These are phyloP conservation scores for Drosophila neoperkinsi DNA, from an alignment of 2,888 invertebrate species.

Conservation along the genomic window DNA sequence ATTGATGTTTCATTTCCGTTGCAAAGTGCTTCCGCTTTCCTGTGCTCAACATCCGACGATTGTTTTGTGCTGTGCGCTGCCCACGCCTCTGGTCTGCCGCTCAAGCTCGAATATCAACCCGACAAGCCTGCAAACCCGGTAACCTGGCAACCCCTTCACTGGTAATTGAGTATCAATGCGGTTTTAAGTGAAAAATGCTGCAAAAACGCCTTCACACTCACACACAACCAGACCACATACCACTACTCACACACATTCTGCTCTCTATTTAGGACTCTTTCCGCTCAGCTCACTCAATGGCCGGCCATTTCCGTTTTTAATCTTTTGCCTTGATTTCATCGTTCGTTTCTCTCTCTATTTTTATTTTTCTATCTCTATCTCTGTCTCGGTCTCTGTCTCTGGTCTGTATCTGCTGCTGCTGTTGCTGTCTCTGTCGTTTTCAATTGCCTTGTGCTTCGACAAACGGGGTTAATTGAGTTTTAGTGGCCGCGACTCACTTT, in stretches of 20 bases:
- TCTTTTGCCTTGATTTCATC: slow-evolving; percentile 74
- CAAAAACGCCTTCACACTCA: slow-evolving; percentile 17
- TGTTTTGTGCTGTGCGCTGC: slow-evolving; percentile 47
- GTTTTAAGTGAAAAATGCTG: slow-evolving; percentile 80
- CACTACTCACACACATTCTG: background rate
- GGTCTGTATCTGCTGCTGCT: background rate
- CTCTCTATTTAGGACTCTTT: background rate
- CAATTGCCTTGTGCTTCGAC: slow-evolving; percentile 65
- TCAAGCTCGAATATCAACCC: slow-evolving; percentile 24
- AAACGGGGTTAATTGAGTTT: slow-evolving; percentile 83
- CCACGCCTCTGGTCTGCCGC: background rate
- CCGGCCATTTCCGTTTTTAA: slow-evolving; percentile 70
- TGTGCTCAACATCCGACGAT: slow-evolving; percentile 66
- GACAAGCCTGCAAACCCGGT: slow-evolving; percentile 20
- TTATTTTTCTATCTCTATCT: slow-evolving; percentile 17
- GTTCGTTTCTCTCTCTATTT: slow-evolving; percentile 31
- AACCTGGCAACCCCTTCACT: slow-evolving; percentile 46
- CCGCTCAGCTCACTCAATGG: slow-evolving; percentile 34
- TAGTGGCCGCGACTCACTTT: slow-evolving; percentile 78
- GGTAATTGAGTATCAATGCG: slow-evolving; percentile 82
- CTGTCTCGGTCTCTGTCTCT: slow-evolving; percentile 11
- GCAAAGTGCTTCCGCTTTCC: slow-evolving; percentile 80
- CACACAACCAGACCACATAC: slow-evolving; percentile 3
- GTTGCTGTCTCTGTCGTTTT: slow-evolving; percentile 41
- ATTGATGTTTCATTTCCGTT: slow-evolving; percentile 83